Base-by-base conservation (phyloP, 2,113 vertebrate species). In the Brienomyrus brachyistius region DNA sequence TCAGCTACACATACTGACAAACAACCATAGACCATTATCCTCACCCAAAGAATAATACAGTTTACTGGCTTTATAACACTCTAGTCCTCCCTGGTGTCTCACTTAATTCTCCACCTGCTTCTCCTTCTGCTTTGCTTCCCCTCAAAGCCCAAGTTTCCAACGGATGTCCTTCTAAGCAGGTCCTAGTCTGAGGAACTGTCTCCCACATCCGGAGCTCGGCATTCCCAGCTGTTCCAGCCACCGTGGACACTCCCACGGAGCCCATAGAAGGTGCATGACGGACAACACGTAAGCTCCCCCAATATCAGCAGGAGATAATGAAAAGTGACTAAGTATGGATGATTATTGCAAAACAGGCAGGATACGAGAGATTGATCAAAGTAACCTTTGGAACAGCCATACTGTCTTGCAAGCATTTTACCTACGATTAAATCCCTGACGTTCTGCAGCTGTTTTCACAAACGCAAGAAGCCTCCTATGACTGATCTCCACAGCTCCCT, bases 401-500 rank as follows among this genome's bases (percentile, higher is more conserved):
- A 70, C 31, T 70, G 62, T 62, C 56, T 3, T 74, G 10, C 4
- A 27, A 80, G 35, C 31, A 77, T 77, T 77, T 19, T 77, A 77
- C 31, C 70, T 77, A 35, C 1, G 5, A 77, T 19, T 59, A 59
- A 59, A 59, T 13, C 35, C 0, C 27, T 40, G 35, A 40, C 11
- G 2, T 19, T 40, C 70, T 19, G 27, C 11, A 35, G 66, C 31
- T 74, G 31, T 15, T 35, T 17, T 77, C 70, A 77, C 5, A 7
- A 17, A 0, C 0, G n/a, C 35, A 40, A 40, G 35, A 43, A 70
- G 62, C n/a, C 56, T 59, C 54, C 54, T 59, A 23, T 59, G 23
- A 66, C 23, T 31, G 35, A 21, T 43, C 13, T 80, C 74, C 74
- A 43, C 31, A 43, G 74, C 6, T 3, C 35, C 95, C 91, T 95